These are phyloP conservation scores for Epinephelus coioides DNA, from an alignment of 2,797 vertebrate species.

Conservation along the genomic window DNA sequence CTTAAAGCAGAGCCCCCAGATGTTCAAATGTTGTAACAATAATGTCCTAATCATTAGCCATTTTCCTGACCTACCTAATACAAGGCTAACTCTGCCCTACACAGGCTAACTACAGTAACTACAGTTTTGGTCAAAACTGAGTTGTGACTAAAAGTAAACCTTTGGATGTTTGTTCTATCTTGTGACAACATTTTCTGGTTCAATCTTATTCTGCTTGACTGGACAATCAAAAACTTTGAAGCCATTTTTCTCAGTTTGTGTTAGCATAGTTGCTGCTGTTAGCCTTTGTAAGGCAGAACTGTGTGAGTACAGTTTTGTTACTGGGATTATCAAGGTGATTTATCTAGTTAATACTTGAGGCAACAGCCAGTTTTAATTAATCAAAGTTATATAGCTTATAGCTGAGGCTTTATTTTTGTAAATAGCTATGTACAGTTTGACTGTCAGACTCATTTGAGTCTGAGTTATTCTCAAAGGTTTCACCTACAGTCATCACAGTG, in stretches of 20 bases:
- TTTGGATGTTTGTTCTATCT: no score
- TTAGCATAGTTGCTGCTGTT: no score
- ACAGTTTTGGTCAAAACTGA: no score
- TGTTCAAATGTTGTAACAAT: not conserved
- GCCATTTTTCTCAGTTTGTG: no score
- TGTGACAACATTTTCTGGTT: no score
- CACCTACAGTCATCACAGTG: not conserved
- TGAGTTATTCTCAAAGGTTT: constrained; percentile 7
- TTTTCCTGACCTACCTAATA: not conserved
- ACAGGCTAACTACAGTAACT: no score
- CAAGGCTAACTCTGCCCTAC: not conserved
- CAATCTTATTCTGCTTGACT: no score
- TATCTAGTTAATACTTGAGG: not conserved
- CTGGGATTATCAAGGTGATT: not conserved
- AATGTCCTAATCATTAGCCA: not conserved
- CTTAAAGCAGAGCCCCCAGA: not conserved
- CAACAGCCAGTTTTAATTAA: not conserved
- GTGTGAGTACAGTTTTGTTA: not conserved
- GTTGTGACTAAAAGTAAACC: no score
- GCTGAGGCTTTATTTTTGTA: not conserved
- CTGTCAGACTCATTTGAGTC: not conserved
- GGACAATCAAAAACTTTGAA: no score
- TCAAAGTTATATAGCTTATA: not conserved
- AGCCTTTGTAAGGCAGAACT: no score
- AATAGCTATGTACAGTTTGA: not conserved